Evolutionary conservation across 23 tunicate genomes (phyloP).

Genomic region (Aplidium turbinatum): DNA sequence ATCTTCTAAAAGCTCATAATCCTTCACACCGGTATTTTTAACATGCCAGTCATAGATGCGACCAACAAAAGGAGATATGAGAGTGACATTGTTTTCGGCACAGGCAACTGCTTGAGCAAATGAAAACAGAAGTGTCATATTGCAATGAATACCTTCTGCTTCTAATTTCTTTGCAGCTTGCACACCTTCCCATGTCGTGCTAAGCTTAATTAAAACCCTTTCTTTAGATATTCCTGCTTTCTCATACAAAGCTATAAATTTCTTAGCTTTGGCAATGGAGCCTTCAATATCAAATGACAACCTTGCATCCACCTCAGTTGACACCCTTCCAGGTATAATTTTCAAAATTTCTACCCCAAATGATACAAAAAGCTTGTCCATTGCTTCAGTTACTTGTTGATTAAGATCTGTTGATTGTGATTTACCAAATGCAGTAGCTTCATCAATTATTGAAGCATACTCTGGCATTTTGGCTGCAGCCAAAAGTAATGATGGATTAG

Average conservation of each 20-base stretch:
- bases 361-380: conserved; percentile 84
- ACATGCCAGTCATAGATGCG: conserved; percentile 92
- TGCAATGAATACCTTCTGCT: conserved; percentile 93
- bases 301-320: conserved; percentile 96
- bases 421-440: conserved; percentile 65
- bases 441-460: conserved; percentile 56
- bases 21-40: conserved; percentile 56
- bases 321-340: conserved; percentile 81
- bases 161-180: conserved; percentile 84
- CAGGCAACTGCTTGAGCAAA: conserved; percentile 98
- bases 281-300: conserved; percentile 81
- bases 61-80: conserved; percentile 96
- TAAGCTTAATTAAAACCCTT: conserved; percentile 83
- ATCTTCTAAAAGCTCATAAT: conserved; percentile 64
- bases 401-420: conserved; percentile 29
- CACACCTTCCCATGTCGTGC: conserved; percentile 96
- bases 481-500: conserved; percentile 87
- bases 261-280: conserved; percentile 64
- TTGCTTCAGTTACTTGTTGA: conserved; percentile 68
- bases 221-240: conserved; percentile 65
- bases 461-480: conserved; percentile 76
- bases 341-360: conserved; percentile 68
- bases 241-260: conserved; percentile 69
- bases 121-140: conserved; percentile 91
- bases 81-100: conserved; percentile 89